These are phyloP conservation scores for Gobio gobio DNA, from an alignment of 2,113 vertebrate species.

Conservation along the genomic window DNA sequence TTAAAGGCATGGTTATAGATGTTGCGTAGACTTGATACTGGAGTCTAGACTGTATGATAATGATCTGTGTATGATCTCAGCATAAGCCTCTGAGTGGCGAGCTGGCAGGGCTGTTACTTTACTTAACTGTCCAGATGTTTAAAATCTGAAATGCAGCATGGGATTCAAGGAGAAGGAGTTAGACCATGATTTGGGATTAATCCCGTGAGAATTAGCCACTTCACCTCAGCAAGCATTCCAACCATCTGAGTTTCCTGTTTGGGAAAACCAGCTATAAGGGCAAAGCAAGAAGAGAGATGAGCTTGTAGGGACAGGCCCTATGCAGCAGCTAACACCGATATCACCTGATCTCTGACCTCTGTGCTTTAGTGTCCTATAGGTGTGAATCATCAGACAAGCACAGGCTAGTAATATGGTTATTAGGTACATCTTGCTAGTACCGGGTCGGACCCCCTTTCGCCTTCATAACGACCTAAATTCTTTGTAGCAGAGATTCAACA, in stretches of 20 bases:
- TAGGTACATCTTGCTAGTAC: no score
- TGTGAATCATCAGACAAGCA: constrained; percentile 60
- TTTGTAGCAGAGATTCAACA: no score
- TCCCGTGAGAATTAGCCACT: constrained; percentile 44
- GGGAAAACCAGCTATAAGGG: background rate
- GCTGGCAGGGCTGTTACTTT: constrained; percentile 45
- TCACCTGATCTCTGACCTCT: constrained; percentile 64
- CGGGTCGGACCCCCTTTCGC: no score
- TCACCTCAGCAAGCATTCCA: constrained; percentile 35
- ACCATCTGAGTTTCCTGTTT: constrained; percentile 46
- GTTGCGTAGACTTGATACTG: constrained; percentile 33
- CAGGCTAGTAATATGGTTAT: no score
- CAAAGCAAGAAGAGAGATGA: constrained; percentile 28
- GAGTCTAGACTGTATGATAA: constrained; percentile 52
- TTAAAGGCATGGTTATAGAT: constrained; percentile 30
- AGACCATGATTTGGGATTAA: constrained; percentile 38
- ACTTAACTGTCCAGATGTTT: constrained; percentile 35
- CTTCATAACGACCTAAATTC: no score
- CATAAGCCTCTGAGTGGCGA: constrained; percentile 6
- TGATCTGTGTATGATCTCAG: constrained; percentile 34
- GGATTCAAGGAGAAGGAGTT: constrained; percentile 42
- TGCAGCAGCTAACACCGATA: constrained; percentile 60
- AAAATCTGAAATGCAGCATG: constrained; percentile 30
- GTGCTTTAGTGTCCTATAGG: constrained; percentile 57
- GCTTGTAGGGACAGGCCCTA: constrained; percentile 54